Percentiles rank a stretch among this genome's conserved stretches.
Evolutionary conservation across 2,888 invertebrate genomes (phyloP).

Genomic region (Synergus gifuensis): DNA sequence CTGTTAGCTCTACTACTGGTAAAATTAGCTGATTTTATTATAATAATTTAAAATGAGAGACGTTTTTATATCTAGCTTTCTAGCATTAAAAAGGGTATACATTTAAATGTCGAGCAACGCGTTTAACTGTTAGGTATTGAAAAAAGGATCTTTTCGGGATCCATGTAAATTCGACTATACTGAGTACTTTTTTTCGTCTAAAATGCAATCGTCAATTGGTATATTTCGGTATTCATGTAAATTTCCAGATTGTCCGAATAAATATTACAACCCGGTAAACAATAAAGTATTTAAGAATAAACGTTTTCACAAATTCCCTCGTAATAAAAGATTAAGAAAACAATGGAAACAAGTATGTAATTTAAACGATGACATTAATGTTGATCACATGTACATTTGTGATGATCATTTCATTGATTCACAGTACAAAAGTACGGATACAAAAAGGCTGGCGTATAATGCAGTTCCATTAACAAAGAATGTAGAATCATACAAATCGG

Average conservation of each 20-base stretch:
- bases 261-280: background rate
- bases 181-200: background rate
- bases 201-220: background rate
- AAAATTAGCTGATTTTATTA: too few species aligned
- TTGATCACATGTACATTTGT: background rate
- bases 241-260: background rate
- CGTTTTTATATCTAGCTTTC: too few species aligned
- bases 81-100: too few species aligned
- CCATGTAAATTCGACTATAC: background rate
- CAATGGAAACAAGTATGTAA: background rate
- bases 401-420: background rate
- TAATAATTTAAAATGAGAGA: too few species aligned
- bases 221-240: background rate
- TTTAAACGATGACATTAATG: background rate
- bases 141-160: background rate
- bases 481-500: too few species aligned
- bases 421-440: background rate
- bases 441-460: background rate
- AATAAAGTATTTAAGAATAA: background rate
- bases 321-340: background rate
- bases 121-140: background rate
- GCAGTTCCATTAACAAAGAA: background rate
- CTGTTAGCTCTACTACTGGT: too few species aligned
- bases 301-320: background rate
- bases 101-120: too few species aligned